A percentile compares a stretch with the other conserved stretches of the same genome.
Conservation (phyloP, 53 echinoderm and acorn worm genomes). For the Paracentrotus lividus region DNA sequence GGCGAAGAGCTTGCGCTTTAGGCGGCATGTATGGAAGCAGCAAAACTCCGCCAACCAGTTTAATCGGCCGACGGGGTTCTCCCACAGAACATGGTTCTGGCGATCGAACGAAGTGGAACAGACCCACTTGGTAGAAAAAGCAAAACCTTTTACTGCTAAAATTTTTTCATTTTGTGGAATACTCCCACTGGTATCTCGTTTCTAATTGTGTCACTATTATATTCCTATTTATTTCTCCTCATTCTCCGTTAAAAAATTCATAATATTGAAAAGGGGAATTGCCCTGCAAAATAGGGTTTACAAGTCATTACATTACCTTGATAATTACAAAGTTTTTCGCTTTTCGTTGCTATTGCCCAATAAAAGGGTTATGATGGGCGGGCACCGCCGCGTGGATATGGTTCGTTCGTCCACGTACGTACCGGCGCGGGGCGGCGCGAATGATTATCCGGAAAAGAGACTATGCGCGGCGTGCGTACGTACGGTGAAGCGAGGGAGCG, state of each 20-base stretch:
- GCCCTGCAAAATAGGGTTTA: not conserved
- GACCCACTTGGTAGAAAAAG: no score
- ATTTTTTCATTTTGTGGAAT: no score
- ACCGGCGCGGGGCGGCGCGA: no score
- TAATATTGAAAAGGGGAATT: not conserved
- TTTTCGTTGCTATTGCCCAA: constrained; percentile 42
- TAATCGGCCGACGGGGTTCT: no score
- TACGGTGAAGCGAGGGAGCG: no score
- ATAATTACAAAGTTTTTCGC: constrained; percentile 2
- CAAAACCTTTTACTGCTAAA: not conserved
- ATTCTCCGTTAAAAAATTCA: not conserved
- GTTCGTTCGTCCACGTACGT: not conserved
- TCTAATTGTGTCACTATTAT: constrained; percentile 22
- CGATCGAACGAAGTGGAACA: no score
- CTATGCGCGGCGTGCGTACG: no score
- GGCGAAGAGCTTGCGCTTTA: no score
- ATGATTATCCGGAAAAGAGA: no score
- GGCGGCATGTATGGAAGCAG: no score
- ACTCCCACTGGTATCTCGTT: not conserved
- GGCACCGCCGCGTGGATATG: not conserved
- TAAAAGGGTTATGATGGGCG: not conserved
- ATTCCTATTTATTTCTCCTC: not conserved
- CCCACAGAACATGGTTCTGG: no score
- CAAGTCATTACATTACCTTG: not conserved
- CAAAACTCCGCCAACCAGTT: no score